Evolutionary conservation across 2,888 invertebrate species (phyloP).

Genomic region (Orchestes rusci): DNA sequence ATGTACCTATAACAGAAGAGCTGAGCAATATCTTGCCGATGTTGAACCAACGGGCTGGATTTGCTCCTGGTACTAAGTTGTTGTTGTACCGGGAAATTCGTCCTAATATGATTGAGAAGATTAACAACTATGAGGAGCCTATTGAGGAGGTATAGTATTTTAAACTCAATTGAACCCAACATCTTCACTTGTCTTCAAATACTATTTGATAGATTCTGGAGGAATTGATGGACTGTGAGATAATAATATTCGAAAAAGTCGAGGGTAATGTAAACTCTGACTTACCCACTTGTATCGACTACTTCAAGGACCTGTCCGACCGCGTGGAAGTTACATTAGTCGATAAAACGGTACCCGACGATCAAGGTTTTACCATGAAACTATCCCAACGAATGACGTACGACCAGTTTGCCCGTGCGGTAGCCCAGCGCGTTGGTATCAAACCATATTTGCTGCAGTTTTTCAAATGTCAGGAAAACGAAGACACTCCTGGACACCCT

Average conservation of each 20-base stretch:
- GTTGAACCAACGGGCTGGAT: no score
- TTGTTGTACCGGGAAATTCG: constrained; percentile 92
- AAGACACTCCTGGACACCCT: constrained; percentile 82
- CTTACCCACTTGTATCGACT: constrained; percentile 87
- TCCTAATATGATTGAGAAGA: constrained; percentile 79
- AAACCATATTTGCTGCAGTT: constrained; percentile 94
- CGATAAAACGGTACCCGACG: no score
- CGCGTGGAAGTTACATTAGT: no score
- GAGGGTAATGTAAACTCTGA: constrained; percentile 71
- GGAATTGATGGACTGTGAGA: constrained; percentile 94
- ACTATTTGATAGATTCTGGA: no score
- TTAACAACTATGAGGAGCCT: constrained; percentile 73
- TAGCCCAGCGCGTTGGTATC: constrained; percentile 84
- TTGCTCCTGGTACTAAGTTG: constrained; percentile 76
- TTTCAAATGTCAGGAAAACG: constrained; percentile 91
- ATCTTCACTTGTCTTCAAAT: no score
- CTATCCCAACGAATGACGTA: constrained; percentile 90
- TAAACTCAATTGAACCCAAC: no score
- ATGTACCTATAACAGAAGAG: constrained; percentile 78
- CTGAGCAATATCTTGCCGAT: constrained; percentile 80
- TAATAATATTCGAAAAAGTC: no score
- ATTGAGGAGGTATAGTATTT: constrained; percentile 67
- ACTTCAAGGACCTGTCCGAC: constrained; percentile 83
- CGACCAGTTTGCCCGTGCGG: constrained; percentile 89
- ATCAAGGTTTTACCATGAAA: constrained; percentile 83